A percentile compares a stretch with the other conserved stretches of the same genome.
phyloP scores from a whole-genome alignment of 2,113 vertebrate species.

The Ranitomeya variabilis region DNA sequence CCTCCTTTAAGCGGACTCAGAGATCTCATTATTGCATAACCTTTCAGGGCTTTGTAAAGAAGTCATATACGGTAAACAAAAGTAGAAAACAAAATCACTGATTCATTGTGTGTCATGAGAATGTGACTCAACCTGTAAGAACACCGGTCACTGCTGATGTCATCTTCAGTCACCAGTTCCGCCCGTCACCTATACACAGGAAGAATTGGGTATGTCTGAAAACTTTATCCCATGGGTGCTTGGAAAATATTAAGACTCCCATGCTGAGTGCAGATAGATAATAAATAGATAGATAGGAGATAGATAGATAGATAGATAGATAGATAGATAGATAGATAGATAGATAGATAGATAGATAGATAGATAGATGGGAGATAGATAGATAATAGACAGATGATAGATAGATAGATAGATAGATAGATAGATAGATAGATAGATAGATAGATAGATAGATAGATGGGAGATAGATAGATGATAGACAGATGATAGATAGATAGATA shows the following conservation, averaged over 20 bases:
- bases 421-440: too few species aligned
- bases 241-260: neutral
- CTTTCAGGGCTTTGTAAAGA: neutral
- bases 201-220: neutral
- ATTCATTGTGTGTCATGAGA: slow-evolving; percentile 10
- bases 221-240: neutral
- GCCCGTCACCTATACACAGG: neutral
- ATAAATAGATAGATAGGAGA: too few species aligned
- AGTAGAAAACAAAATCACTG: neutral
- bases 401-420: too few species aligned
- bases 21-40: neutral
- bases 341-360: too few species aligned
- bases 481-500: neutral
- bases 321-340: too few species aligned
- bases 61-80: neutral
- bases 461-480: too few species aligned
- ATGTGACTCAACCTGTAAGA: neutral
- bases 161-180: neutral
- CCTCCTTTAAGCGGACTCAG: neutral
- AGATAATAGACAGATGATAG: too few species aligned
- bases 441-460: neutral
- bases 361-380: too few species aligned
- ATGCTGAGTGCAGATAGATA: neutral
- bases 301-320: too few species aligned
- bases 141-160: neutral